phyloP scores from a whole-genome alignment of 2,888 invertebrate species.

The Cyclophora punctaria region DNA sequence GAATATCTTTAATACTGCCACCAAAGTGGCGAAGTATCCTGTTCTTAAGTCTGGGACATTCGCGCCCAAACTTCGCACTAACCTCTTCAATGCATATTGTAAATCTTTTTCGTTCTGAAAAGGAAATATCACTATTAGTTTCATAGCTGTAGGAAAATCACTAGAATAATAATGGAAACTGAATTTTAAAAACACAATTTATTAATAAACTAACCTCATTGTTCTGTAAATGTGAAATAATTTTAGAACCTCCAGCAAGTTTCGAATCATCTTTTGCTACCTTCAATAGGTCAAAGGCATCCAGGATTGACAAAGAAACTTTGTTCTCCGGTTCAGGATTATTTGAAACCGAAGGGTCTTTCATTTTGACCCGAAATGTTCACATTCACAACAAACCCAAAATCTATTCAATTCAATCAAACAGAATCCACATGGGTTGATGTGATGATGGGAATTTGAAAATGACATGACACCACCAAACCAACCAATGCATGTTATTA shows the following conservation, averaged over 20 bases:
- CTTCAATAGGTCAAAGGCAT: constrained; percentile 59
- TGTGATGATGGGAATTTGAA: too few relatives aligned
- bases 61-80: constrained; percentile 83
- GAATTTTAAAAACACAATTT: constrained; percentile 8
- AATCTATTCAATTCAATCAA: neutral
- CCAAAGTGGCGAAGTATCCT: constrained; percentile 81
- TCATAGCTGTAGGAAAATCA: too few relatives aligned
- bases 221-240: constrained; percentile 50
- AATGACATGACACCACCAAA: too few relatives aligned
- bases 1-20: constrained; percentile 73
- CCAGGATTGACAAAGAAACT: constrained; percentile 53
- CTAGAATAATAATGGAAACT: too few relatives aligned
- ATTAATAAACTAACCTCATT: constrained; percentile 50
- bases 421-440: constrained; percentile 30
- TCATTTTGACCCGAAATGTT: constrained; percentile 37
- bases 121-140: constrained; percentile 13
- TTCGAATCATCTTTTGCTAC: constrained; percentile 50
- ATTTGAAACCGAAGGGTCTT: constrained; percentile 34
- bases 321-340: constrained; percentile 30
- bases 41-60: constrained; percentile 77
- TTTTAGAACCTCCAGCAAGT: constrained; percentile 56
- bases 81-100: constrained; percentile 79
- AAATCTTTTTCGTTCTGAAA: constrained; percentile 76
- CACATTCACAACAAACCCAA: constrained; percentile 17
- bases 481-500: too few relatives aligned